Conservation (phyloP, 2,113 vertebrate genomes). For the Meriones unguiculatus region DNA sequence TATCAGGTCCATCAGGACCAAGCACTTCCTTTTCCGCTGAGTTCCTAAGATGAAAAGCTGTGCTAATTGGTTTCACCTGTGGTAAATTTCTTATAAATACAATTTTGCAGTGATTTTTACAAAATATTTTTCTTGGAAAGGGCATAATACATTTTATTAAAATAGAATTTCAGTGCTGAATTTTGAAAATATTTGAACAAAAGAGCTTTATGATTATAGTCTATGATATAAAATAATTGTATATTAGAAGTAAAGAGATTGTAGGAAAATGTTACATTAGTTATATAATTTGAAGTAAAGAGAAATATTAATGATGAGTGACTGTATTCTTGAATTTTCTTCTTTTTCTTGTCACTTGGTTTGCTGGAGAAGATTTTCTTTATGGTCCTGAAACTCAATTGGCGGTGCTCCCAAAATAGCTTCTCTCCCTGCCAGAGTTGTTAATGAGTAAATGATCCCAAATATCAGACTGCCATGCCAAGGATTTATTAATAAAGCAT, state of each 20-base stretch:
- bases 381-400: conserved; percentile 73
- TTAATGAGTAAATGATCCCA: conserved; percentile 77
- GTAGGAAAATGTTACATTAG: conserved; percentile 45
- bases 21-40: too few species aligned
- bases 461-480: conserved; percentile 73
- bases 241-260: conserved; percentile 25
- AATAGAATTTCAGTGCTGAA: conserved; percentile 35
- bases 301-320: conserved; percentile 36
- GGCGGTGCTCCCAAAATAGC: conserved; percentile 49
- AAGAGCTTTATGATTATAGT: conserved; percentile 38
- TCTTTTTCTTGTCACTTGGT: conserved; percentile 62
- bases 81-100: conserved; percentile 37
- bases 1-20: too few species aligned
- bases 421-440: conserved; percentile 59
- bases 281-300: not conserved
- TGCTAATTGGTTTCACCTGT: conserved; percentile 56
- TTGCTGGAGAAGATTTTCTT: conserved; percentile 70
- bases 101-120: conserved; percentile 57
- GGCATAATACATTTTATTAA: conserved; percentile 39
- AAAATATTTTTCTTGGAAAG: conserved; percentile 29
- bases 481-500: conserved; percentile 74
- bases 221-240: conserved; percentile 22
- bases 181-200: conserved; percentile 26
- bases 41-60: not conserved
- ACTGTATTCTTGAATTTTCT: conserved; percentile 56